Evolutionary conservation across 2,797 vertebrate species (phyloP).

Genomic region (Spinus olivaceus): DNA sequence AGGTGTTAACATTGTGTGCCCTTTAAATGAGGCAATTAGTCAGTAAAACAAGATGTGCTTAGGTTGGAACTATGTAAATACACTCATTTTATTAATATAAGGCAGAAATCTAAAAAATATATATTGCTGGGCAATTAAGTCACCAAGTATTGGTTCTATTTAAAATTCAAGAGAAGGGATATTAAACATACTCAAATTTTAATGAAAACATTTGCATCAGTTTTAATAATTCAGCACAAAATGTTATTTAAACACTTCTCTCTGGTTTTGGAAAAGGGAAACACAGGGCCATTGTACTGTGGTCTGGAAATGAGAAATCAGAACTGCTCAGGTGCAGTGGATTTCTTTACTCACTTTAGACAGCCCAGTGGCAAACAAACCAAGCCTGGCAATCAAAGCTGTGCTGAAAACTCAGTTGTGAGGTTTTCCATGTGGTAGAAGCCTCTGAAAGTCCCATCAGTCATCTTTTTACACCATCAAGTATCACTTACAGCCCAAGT

Average conservation of each 20-base stretch:
- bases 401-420: not conserved
- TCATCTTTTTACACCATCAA: not conserved
- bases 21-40: slow-evolving; percentile 52
- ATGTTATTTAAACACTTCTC: slow-evolving; percentile 26
- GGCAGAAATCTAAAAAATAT: slow-evolving; percentile 38
- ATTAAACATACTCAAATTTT: slow-evolving; percentile 50
- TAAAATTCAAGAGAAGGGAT: slow-evolving; percentile 27
- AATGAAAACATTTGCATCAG: slow-evolving; percentile 45
- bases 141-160: slow-evolving; percentile 15
- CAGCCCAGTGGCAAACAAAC: not conserved
- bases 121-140: slow-evolving; percentile 42
- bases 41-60: slow-evolving; percentile 17
- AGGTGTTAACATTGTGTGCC: slow-evolving; percentile 38
- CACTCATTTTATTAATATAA: slow-evolving; percentile 32
- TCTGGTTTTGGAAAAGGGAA: slow-evolving; percentile 14
- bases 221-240: slow-evolving; percentile 43
- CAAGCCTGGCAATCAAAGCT: not conserved
- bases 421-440: not conserved
- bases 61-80: slow-evolving; percentile 38
- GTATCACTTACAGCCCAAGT: not conserved
- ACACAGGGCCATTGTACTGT: not conserved
- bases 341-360: not conserved
- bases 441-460: not conserved
- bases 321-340: not conserved
- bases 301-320: not conserved